These are phyloP conservation scores for Okamejei kenojei DNA, from an alignment of 2,797 vertebrate genomes.

Conservation along the genomic window DNA sequence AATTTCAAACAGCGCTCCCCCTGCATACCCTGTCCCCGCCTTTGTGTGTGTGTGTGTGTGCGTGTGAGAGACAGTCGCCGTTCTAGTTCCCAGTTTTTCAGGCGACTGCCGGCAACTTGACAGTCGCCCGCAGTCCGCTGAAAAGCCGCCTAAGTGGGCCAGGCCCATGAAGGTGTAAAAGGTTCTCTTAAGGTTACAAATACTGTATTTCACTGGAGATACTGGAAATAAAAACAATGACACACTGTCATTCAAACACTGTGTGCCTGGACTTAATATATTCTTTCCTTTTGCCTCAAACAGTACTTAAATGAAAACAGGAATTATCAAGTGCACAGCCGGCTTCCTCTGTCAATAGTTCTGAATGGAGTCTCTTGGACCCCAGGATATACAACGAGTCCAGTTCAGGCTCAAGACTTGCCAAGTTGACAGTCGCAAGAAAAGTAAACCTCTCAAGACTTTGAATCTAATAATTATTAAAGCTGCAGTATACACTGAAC, in stretches of 20 bases:
- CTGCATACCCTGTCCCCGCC: too few species aligned
- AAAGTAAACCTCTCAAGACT: neutral
- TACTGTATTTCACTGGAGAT: neutral
- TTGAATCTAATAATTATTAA: neutral
- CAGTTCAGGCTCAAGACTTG: neutral
- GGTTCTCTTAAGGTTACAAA: conserved; percentile 40
- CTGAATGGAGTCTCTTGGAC: neutral
- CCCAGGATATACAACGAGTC: neutral
- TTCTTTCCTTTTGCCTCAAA: too few species aligned
- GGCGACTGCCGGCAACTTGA: too few species aligned
- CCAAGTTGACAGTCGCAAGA: neutral
- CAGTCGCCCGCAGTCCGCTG: too few species aligned
- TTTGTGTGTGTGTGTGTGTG: too few species aligned
- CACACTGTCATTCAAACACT: neutral
- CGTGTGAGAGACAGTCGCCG: too few species aligned
- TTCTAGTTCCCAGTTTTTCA: too few species aligned
- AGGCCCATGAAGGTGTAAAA: conserved; percentile 36
- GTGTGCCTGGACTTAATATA: neutral
- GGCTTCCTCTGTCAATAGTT: neutral
- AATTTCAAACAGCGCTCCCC: too few species aligned
- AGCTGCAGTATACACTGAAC: neutral
- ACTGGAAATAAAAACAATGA: neutral
- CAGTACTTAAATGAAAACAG: neutral
- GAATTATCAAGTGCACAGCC: too few species aligned
- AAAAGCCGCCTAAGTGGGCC: too few species aligned